Evolutionary conservation across 2,888 invertebrate genomes (phyloP), one percentile per base, ranked within the genome.

Genomic region (Amphipoea lucens): DNA sequence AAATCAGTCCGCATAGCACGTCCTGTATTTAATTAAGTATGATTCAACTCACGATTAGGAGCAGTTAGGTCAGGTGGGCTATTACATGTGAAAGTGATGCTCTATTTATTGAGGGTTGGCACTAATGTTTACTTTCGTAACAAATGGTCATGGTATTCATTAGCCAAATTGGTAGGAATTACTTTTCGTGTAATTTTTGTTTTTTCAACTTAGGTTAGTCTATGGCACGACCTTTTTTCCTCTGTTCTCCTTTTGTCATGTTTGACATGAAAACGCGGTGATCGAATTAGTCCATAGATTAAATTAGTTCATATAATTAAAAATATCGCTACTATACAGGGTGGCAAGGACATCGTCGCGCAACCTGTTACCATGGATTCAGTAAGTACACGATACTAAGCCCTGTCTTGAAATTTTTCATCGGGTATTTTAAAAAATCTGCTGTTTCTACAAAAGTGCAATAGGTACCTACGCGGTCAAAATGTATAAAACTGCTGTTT

Each of bases 11-110:
- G 36, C 83, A 45, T 69, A 66, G 54, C 81, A 83, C 82, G 79
- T 87, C 85, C 83, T 89, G 88, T 79, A 66, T 85, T 83, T 88
- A 89, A 89, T 86, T 81, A 85, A 69, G 45, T 81, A 76, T 84
- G 78, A 85, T 85, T 88, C 81, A 87, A 86, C 79, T 79, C n/a
- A 74, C 29, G 85, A 88, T 88, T 87, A 84, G 69, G 68, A 78
- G 57, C 29, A 45, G 71, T 70, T 70, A 29, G 80, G 76, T 81
- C 76, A 72, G 81, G 48, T 45, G 42, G 45, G 48, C 75, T 67
- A 76, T 81, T 82, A 82, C 68, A 67, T 78, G 81, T 74, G 87
- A 87, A 88, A 89, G 84, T 89, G 68, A 74, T 77, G 79, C 11
- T 75, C 74, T 71, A 80, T 29, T 79, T 87, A 14, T 36, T n/a